Conservation (phyloP, 2,113 vertebrate species). For the Vulpes lagopus region DNA sequence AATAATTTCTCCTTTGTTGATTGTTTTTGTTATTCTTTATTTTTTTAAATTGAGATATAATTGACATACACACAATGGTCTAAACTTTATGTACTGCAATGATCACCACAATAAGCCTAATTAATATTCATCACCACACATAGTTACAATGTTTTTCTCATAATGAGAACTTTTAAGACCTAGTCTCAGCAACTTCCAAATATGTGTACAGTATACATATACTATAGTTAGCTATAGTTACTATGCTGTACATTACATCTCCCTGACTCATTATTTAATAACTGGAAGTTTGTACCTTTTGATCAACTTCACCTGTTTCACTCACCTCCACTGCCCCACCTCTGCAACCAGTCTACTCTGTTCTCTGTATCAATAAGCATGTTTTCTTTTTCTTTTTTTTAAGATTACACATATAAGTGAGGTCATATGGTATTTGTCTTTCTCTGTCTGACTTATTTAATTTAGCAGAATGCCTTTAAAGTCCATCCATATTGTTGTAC, state of each 20-base stretch:
- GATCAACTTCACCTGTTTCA: not conserved
- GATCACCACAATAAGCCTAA: not conserved
- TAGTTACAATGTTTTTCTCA: not conserved
- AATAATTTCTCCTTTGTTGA: not conserved
- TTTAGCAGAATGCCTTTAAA: not conserved
- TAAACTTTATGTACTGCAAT: not conserved
- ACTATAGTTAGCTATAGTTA: not conserved
- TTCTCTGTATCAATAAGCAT: not conserved
- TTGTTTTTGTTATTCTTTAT: not conserved
- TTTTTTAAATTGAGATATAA: not conserved
- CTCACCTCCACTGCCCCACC: not conserved
- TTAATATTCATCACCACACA: not conserved
- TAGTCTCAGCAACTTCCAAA: not conserved
- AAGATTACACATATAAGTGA: not conserved
- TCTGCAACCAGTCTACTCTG: not conserved
- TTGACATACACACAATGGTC: not conserved
- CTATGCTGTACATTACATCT: not conserved
- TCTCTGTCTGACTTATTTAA: not conserved
- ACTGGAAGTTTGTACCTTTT: not conserved
- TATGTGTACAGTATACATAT: not conserved
- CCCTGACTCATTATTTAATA: not conserved
- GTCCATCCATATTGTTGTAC: not conserved
- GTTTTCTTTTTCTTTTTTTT: not conserved
- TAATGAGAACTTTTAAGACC: not conserved
- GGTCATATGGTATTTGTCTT: not conserved